phyloP scores from a whole-genome alignment of 2,113 vertebrate genomes.

The Varanus komodoensis region DNA sequence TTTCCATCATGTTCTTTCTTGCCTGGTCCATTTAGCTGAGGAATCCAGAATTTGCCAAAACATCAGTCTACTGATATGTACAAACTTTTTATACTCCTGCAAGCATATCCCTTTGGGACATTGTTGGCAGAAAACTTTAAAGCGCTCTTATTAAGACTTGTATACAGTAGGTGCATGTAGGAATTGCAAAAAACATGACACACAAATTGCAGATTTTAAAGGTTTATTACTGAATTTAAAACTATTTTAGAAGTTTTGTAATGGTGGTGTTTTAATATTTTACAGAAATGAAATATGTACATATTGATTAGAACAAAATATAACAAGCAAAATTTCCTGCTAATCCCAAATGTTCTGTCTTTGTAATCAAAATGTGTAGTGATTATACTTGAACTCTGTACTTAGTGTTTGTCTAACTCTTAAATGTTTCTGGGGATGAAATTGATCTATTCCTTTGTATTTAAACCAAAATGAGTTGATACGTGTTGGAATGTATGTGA shows the following conservation, averaged over 20 bases:
- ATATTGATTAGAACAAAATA: slow-evolving; percentile 85
- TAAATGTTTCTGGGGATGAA: slow-evolving; percentile 82
- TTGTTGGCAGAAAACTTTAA: slow-evolving; percentile 80
- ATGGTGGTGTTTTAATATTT: slow-evolving; percentile 89
- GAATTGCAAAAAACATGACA: slow-evolving; percentile 63
- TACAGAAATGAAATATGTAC: slow-evolving; percentile 86
- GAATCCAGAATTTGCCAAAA: slow-evolving; percentile 72
- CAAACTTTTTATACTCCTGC: slow-evolving; percentile 81
- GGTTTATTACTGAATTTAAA: slow-evolving; percentile 87
- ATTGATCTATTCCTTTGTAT: slow-evolving; percentile 82
- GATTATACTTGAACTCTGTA: slow-evolving; percentile 89
- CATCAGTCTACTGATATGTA: slow-evolving; percentile 75
- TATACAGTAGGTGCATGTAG: slow-evolving; percentile 83
- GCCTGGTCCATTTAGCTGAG: slow-evolving; percentile 67
- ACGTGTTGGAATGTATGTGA: slow-evolving; percentile 85
- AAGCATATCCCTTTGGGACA: slow-evolving; percentile 77
- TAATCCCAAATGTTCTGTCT: slow-evolving; percentile 82
- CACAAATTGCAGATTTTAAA: slow-evolving; percentile 81
- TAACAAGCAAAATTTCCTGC: slow-evolving; percentile 83
- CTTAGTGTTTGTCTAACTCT: slow-evolving; percentile 84
- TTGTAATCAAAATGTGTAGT: slow-evolving; percentile 87
- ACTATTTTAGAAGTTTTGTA: slow-evolving; percentile 90
- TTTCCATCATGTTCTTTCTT: slow-evolving; percentile 61
- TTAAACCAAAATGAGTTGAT: slow-evolving; percentile 88
- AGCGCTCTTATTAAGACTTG: slow-evolving; percentile 84